Percentiles rank a stretch among this genome's conserved stretches.
Evolutionary conservation across 2,888 invertebrate genomes (phyloP).

Genomic region (Heliconius cydno): DNA sequence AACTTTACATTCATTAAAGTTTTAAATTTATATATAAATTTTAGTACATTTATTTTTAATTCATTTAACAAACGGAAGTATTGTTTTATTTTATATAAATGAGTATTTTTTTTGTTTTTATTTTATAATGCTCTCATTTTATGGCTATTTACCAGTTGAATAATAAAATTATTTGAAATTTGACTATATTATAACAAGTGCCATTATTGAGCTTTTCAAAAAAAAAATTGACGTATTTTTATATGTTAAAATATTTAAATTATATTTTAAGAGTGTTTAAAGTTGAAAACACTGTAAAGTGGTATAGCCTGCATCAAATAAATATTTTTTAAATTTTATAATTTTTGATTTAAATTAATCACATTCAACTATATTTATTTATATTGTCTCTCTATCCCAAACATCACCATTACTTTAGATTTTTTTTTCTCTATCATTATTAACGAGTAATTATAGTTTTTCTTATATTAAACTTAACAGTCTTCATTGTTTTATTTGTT

Average conservation of each 20-base stretch:
- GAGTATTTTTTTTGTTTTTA: background rate
- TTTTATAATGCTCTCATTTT: background rate
- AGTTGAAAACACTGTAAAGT: background rate
- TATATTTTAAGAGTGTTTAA: constrained; percentile 3
- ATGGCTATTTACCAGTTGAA: background rate
- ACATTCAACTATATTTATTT: no score
- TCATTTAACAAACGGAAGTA: background rate
- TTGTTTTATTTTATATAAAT: background rate
- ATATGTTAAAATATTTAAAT: constrained; percentile 17
- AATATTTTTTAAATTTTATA: background rate
- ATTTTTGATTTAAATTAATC: background rate
- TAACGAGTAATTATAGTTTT: no score
- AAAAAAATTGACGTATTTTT: constrained; percentile 2
- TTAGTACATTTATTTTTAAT: background rate
- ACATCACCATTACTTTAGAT: no score
- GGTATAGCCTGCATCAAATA: background rate
- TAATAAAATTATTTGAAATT: background rate
- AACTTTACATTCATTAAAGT: background rate
- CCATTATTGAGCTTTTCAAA: constrained; percentile 29
- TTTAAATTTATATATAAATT: no score
- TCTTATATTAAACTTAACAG: no score
- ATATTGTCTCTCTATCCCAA: no score
- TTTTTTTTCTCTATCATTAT: no score
- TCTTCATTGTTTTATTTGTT: background rate
- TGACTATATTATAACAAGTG: constrained; percentile 8